These are phyloP conservation scores for Falco berigora DNA, from an alignment of 2,797 vertebrate genomes.

Conservation along the genomic window DNA sequence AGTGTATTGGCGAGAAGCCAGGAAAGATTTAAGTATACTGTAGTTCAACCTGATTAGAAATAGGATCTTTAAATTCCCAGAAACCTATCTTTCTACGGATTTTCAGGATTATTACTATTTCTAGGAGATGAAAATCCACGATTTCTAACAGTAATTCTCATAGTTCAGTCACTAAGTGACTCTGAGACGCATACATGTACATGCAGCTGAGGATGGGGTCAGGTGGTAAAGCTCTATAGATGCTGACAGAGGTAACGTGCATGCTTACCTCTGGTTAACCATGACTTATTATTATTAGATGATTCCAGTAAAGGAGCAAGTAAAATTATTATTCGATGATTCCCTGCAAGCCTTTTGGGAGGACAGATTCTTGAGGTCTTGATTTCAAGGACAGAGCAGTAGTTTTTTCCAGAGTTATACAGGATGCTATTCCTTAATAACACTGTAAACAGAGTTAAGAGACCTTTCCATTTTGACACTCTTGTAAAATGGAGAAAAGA, in stretches of 20 bases:
- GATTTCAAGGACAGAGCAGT: background rate
- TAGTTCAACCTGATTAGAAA: background rate
- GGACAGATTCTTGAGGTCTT: background rate
- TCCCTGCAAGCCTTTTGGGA: background rate
- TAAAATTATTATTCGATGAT: background rate
- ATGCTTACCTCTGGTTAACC: background rate
- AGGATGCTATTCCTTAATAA: background rate
- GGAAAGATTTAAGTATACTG: background rate
- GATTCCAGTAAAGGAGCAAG: no score
- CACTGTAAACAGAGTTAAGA: background rate
- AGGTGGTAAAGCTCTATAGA: background rate
- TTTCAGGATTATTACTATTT: background rate
- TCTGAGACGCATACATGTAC: accelerated
- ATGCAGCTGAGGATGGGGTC: background rate
- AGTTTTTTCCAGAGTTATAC: background rate
- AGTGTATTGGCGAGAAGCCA: background rate
- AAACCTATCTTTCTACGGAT: background rate
- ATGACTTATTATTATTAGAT: no score
- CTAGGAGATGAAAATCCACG: background rate
- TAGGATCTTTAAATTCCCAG: background rate
- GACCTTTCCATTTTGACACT: background rate
- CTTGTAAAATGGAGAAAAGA: background rate
- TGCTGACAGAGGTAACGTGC: background rate
- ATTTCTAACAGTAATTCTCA: background rate
- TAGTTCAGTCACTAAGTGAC: background rate